Conservation (phyloP, 2,888 invertebrate genomes). For the Drosophila ustulata region DNA sequence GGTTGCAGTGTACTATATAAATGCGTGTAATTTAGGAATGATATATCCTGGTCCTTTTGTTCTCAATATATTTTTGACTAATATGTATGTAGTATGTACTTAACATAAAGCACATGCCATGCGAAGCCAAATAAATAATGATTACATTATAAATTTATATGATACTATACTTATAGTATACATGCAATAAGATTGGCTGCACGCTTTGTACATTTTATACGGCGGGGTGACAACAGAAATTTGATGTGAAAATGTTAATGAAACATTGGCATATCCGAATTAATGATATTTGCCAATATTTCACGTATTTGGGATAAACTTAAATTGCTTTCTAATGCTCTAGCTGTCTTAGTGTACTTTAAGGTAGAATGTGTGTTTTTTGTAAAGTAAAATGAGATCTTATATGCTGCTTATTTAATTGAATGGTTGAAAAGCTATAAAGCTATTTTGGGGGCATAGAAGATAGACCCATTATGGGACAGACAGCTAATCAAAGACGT, state of each 20-base stretch:
- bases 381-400: conserved; percentile 2
- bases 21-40: conserved; percentile 23
- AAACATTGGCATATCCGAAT: not conserved
- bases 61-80: conserved; percentile 32
- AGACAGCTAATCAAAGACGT: conserved; percentile 17
- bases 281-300: not conserved
- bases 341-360: not conserved
- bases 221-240: conserved; percentile 14
- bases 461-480: not conserved
- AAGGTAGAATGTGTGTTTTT: conserved; percentile 15
- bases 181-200: conserved; percentile 42
- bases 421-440: conserved; percentile 27
- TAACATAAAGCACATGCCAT: conserved; percentile 46
- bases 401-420: conserved; percentile 9
- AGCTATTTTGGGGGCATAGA: conserved; percentile 7
- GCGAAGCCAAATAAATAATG: conserved; percentile 32
- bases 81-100: conserved; percentile 9
- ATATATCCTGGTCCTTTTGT: conserved; percentile 17
- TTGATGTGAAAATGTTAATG: conserved; percentile 4
- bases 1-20: conserved; percentile 18
- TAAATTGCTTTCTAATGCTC: not conserved
- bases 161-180: not conserved
- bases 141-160: conserved; percentile 15
- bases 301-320: not conserved
- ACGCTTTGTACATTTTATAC: not conserved